Conservation (phyloP, 92 coral and sea anemone genomes). For the Zoanthus sociatus region DNA sequence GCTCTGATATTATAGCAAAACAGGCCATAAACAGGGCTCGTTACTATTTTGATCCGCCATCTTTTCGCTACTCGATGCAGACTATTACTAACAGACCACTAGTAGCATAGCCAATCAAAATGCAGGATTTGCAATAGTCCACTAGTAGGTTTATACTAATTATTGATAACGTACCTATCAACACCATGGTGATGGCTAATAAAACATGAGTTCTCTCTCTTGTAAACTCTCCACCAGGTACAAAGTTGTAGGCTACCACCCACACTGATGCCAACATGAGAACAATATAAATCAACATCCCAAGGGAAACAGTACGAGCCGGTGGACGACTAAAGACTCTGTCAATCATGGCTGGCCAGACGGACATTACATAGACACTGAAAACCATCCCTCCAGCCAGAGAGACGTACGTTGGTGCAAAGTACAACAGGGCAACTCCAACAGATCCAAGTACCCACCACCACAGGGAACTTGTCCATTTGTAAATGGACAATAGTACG, state of each 20-base stretch:
- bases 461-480: constrained; percentile 74
- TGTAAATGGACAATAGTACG: constrained; percentile 70
- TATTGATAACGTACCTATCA: constrained; percentile 72
- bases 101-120: no score
- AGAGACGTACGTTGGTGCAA: constrained; percentile 83
- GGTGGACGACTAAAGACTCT: constrained; percentile 84
- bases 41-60: no score
- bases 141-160: no score
- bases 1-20: no score
- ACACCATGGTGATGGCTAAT: constrained; percentile 75
- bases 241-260: constrained; percentile 98
- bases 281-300: constrained; percentile 79
- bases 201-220: constrained; percentile 90
- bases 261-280: constrained; percentile 88
- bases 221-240: constrained; percentile 97
- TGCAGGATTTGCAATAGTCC: no score
- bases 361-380: constrained; percentile 84
- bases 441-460: constrained; percentile 88
- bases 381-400: constrained; percentile 86
- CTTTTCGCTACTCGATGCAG: no score
- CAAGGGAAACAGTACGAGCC: constrained; percentile 77
- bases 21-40: no score
- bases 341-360: constrained; percentile 98
- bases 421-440: constrained; percentile 85
- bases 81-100: no score